phyloP scores from a whole-genome alignment of 2,888 invertebrate species.

The Amphimallon solstitiale region DNA sequence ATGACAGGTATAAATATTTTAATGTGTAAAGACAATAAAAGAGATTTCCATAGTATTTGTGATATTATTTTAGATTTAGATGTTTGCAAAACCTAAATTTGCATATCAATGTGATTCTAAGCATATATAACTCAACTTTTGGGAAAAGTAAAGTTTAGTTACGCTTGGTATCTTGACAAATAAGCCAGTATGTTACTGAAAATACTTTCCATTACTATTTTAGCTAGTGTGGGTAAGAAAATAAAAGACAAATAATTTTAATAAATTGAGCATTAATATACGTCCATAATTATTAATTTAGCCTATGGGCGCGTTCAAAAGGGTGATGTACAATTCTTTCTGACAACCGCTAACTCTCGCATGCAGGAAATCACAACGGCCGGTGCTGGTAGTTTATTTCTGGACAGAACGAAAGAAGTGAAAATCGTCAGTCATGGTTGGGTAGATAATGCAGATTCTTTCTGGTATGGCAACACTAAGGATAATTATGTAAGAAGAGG shows the following conservation, averaged over 20 bases:
- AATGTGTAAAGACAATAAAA: too few relatives aligned
- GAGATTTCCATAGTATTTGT: too few relatives aligned
- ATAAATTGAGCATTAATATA: too few relatives aligned
- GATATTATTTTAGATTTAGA: too few relatives aligned
- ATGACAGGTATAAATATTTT: too few relatives aligned
- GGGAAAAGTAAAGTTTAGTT: too few relatives aligned
- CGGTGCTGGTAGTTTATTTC: background rate
- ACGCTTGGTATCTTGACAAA: too few relatives aligned
- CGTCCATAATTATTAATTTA: background rate
- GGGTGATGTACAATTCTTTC: constrained; percentile 5
- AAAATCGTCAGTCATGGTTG: constrained; percentile 29
- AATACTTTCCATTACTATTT: background rate
- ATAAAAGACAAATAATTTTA: too few relatives aligned
- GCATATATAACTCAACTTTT: too few relatives aligned
- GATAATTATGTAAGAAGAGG: background rate
- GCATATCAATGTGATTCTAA: too few relatives aligned
- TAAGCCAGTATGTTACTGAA: too few relatives aligned
- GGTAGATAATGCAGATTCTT: constrained; percentile 14
- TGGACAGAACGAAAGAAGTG: constrained; percentile 12
- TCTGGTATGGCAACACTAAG: constrained; percentile 8
- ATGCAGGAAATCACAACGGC: constrained; percentile 8
- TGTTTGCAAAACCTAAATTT: too few relatives aligned
- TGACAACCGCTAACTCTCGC: background rate
- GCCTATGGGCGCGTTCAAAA: constrained; percentile 1
- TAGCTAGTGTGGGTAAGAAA: background rate